phyloP scores from a whole-genome alignment of 2,113 vertebrate species.

The Pelobates fuscus region DNA sequence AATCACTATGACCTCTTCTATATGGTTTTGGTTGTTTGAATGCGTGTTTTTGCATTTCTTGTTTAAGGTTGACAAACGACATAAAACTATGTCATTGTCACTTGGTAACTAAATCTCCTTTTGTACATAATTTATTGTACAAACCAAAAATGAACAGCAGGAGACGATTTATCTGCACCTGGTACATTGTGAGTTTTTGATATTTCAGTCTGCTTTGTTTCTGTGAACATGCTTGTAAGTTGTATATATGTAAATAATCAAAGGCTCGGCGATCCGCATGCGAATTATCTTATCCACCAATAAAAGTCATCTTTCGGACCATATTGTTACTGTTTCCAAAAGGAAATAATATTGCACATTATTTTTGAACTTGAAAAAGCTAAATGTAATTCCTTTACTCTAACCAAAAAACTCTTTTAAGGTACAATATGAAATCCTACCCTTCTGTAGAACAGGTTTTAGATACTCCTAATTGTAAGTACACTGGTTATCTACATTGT shows the following conservation, averaged over 20 bases:
- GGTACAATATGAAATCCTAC: background rate
- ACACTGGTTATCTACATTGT: conserved; percentile 41
- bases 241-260: conserved; percentile 18
- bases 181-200: conserved; percentile 27
- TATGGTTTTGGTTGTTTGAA: background rate
- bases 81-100: background rate
- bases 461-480: conserved; percentile 23
- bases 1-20: background rate
- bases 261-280: background rate
- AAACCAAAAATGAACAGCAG: conserved; percentile 24
- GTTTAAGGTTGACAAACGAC: background rate
- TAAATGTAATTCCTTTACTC: background rate
- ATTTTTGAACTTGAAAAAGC: background rate
- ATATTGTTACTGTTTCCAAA: background rate
- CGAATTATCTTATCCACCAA: background rate
- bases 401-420: background rate
- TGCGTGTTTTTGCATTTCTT: conserved; percentile 17
- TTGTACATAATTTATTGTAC: conserved; percentile 36
- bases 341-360: background rate
- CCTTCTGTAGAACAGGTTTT: conserved; percentile 17
- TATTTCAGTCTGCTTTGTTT: conserved; percentile 22
- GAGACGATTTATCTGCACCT: conserved; percentile 29
- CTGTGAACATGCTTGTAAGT: conserved; percentile 1
- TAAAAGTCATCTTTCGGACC: background rate
- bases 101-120: conserved; percentile 13